Percentiles rank a stretch among this genome's conserved stretches.
phyloP scores from a whole-genome alignment of 1,140 invertebrate genomes.

The Heliconius congener region DNA sequence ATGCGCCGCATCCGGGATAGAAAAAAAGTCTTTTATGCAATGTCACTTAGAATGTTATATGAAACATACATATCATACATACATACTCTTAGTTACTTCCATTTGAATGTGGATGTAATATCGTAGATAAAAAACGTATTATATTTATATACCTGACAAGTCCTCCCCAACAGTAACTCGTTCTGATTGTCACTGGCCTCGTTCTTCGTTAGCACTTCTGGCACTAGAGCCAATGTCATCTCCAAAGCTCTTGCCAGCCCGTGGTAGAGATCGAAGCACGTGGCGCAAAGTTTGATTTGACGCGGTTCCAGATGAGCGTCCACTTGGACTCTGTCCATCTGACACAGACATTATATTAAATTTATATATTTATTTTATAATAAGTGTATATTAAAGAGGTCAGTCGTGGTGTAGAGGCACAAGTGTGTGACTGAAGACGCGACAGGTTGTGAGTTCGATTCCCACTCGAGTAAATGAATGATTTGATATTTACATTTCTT shows the following conservation, averaged over 20 bases:
- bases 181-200: constrained; percentile 66
- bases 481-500: too few relatives aligned
- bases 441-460: too few relatives aligned
- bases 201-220: constrained; percentile 62
- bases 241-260: constrained; percentile 86
- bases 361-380: not conserved
- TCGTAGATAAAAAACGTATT: too few relatives aligned
- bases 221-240: constrained; percentile 87
- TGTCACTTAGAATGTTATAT: too few relatives aligned
- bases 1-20: too few relatives aligned
- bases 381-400: not conserved
- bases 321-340: constrained; percentile 84
- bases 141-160: constrained; percentile 59
- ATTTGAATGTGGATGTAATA: too few relatives aligned
- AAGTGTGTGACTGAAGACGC: too few relatives aligned
- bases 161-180: constrained; percentile 66
- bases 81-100: too few relatives aligned
- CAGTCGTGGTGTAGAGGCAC: too few relatives aligned
- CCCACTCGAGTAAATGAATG: too few relatives aligned
- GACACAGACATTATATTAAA: not conserved
- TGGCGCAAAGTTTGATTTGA: constrained; percentile 91
- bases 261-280: constrained; percentile 83
- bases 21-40: too few relatives aligned
- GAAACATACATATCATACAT: too few relatives aligned
- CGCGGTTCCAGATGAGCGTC: constrained; percentile 84